These are phyloP conservation scores for Lepus europaeus DNA, from an alignment of 2,113 vertebrate species.

Conservation along the genomic window DNA sequence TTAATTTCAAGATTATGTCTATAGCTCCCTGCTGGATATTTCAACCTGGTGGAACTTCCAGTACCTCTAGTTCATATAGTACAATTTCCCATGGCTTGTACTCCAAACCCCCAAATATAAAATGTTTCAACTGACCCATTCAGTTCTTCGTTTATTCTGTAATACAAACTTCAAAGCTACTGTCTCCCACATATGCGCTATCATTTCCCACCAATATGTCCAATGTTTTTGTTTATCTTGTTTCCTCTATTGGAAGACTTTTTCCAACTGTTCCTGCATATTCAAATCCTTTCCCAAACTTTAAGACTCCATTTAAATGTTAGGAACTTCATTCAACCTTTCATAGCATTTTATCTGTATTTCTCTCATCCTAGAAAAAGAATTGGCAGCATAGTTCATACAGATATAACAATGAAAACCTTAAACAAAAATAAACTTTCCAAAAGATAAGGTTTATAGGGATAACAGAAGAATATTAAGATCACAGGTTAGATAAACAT, in stretches of 20 bases:
- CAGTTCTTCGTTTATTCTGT: conserved; percentile 18
- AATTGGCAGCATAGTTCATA: not conserved
- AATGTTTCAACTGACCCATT: not conserved
- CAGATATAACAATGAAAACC: not conserved
- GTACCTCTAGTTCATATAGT: not conserved
- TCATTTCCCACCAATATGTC: not conserved
- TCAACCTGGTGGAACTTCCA: not conserved
- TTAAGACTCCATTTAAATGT: not conserved
- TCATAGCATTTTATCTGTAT: not conserved
- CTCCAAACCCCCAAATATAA: not conserved
- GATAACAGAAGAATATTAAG: not conserved
- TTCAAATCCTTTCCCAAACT: not conserved
- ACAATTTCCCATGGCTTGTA: not conserved
- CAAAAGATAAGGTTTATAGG: not conserved
- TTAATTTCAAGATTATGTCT: not conserved
- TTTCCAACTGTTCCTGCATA: not conserved
- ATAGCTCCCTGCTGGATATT: not conserved
- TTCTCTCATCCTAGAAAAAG: not conserved
- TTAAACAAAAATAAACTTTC: conserved; percentile 31
- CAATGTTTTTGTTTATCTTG: not conserved
- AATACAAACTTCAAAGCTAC: not conserved
- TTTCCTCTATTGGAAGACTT: not conserved
- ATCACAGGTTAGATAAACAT: conserved; percentile 1
- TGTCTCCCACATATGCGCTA: not conserved
- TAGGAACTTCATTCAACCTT: not conserved